Percentiles rank a stretch among this genome's conserved stretches.
Evolutionary conservation across 2,888 invertebrate species (phyloP).

Genomic region (Parnassius mnemosyne): DNA sequence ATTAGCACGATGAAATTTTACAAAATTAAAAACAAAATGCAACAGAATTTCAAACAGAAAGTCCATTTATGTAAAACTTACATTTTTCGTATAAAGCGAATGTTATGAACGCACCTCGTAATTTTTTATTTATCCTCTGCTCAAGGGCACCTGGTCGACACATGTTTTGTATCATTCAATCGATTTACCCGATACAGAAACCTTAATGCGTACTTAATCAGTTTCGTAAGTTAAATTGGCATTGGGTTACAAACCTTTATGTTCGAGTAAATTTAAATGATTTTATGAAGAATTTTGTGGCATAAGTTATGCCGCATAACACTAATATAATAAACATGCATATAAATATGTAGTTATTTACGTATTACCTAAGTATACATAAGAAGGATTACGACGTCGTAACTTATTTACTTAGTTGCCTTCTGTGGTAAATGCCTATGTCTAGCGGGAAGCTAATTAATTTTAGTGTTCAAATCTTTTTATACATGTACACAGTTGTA

Average conservation of each 20-base stretch:
- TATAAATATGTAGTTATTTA: no score
- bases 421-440: no score
- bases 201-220: slow-evolving; percentile 18
- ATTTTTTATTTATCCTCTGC: slow-evolving; percentile 16
- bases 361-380: no score
- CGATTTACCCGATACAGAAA: slow-evolving; percentile 8
- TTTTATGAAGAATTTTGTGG: not conserved
- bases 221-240: slow-evolving; percentile 16
- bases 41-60: not conserved
- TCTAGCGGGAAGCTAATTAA: no score
- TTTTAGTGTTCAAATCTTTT: no score
- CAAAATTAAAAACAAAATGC: not conserved
- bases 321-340: no score
- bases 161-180: slow-evolving; percentile 21
- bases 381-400: no score
- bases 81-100: not conserved
- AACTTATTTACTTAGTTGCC: no score
- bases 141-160: slow-evolving; percentile 21
- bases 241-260: slow-evolving; percentile 7
- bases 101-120: slow-evolving; percentile 1
- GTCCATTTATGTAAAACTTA: no score
- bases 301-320: no score
- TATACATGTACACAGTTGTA: no score
- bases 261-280: slow-evolving; percentile 4
- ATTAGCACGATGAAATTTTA: not conserved